Evolutionary conservation across 2,113 vertebrate species (phyloP).

Genomic region (Acrocephalus kingi): DNA sequence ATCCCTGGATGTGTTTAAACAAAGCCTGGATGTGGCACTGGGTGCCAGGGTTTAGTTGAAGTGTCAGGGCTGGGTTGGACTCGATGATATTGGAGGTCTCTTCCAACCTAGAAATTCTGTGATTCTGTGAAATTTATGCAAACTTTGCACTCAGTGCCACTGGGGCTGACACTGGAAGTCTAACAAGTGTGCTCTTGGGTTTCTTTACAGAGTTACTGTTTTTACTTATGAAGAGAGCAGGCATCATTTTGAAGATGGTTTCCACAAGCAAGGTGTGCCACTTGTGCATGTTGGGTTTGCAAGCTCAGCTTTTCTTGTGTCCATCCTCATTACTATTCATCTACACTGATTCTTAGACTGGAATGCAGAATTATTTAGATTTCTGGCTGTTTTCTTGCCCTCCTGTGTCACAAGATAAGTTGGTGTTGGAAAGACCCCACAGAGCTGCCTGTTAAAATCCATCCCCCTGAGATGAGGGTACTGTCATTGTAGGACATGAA

Average conservation of each 20-base stretch:
- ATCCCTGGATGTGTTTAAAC: no score
- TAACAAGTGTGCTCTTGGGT: accelerated
- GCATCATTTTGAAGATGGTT: neutral
- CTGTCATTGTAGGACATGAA: no score
- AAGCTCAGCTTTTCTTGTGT: neutral
- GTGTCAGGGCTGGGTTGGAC: no score
- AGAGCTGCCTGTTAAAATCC: neutral
- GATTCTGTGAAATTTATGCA: neutral
- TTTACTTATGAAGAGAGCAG: accelerated
- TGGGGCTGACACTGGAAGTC: neutral
- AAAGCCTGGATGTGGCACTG: no score
- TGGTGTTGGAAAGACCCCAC: neutral
- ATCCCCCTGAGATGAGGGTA: neutral
- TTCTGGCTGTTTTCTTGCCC: neutral
- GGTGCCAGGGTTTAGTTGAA: no score
- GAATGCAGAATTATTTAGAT: neutral
- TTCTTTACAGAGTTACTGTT: neutral
- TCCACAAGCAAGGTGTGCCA: accelerated
- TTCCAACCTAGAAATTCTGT: no score
- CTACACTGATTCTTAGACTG: neutral
- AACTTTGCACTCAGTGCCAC: neutral
- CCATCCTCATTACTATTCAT: neutral
- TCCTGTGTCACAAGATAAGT: neutral
- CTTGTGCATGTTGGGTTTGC: neutral
- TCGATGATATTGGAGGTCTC: no score